Evolutionary conservation across 2,888 invertebrate genomes (phyloP).

Genomic region (Chesias legatella): DNA sequence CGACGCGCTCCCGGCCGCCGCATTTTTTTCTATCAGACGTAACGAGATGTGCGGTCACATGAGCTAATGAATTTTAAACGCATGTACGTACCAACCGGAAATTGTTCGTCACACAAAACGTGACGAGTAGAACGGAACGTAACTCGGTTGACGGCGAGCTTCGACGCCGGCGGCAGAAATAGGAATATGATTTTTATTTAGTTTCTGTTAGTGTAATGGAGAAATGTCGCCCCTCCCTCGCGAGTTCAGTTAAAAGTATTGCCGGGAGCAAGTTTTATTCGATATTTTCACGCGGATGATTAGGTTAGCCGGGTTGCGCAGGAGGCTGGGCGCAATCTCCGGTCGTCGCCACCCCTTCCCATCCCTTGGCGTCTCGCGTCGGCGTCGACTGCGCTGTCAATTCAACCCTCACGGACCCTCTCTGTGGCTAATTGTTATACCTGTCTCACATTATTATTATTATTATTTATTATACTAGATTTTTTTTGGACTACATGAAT

Average conservation of each 20-base stretch:
- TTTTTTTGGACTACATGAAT: slow-evolving; percentile 11
- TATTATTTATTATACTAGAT: no score
- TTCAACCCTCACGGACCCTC: slow-evolving; percentile 31
- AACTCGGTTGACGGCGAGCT: slow-evolving; percentile 34
- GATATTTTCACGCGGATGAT: slow-evolving; percentile 73
- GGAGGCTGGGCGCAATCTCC: slow-evolving; percentile 75
- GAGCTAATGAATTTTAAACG: slow-evolving; percentile 54
- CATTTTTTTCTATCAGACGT: slow-evolving; percentile 56
- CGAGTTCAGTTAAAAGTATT: slow-evolving; percentile 52
- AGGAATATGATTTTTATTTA: slow-evolving; percentile 45
- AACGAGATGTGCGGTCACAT: slow-evolving; percentile 47
- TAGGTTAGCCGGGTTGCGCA: slow-evolving; percentile 72
- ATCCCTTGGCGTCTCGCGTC: slow-evolving; percentile 18
- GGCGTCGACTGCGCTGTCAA: slow-evolving; percentile 39
- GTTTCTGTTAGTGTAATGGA: slow-evolving; percentile 41
- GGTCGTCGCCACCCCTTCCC: slow-evolving; percentile 49
- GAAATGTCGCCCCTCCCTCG: slow-evolving; percentile 40
- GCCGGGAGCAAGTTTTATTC: slow-evolving; percentile 61
- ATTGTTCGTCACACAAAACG: slow-evolving; percentile 43
- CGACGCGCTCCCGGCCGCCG: slow-evolving; percentile 44
- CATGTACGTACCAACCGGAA: slow-evolving; percentile 48
- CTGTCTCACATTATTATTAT: slow-evolving; percentile 32
- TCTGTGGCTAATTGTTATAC: slow-evolving; percentile 41
- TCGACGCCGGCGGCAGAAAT: slow-evolving; percentile 34
- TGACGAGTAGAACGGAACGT: slow-evolving; percentile 32